Evolutionary conservation across 2,113 vertebrate species (phyloP).

Genomic region (Sapayoa aenigma): DNA sequence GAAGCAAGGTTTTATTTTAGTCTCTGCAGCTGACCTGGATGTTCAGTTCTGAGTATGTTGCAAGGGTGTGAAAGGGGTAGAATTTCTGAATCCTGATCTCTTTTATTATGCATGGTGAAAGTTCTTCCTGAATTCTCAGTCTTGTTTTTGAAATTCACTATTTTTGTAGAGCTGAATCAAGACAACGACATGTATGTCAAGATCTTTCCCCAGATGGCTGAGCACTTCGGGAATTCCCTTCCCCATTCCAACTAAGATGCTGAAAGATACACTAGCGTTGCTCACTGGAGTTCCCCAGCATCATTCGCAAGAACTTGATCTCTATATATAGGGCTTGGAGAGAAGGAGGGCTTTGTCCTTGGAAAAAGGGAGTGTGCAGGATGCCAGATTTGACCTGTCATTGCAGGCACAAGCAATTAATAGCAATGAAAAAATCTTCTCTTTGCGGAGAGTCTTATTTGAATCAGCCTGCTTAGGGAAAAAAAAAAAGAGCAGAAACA

Average conservation of each 20-base stretch:
- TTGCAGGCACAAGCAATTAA: not conserved
- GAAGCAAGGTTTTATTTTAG: slow-evolving; percentile 60
- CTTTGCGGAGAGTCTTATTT: not conserved
- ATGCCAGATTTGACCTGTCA: not conserved
- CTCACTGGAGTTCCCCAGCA: slow-evolving; percentile 56
- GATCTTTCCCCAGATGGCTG: not conserved
- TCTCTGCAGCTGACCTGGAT: slow-evolving; percentile 67
- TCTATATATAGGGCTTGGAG: not conserved
- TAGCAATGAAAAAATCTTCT: not conserved
- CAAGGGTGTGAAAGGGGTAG: slow-evolving; percentile 63
- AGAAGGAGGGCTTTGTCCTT: slow-evolving; percentile 17
- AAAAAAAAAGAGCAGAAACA: not conserved
- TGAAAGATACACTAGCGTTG: slow-evolving; percentile 30
- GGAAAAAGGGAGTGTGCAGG: slow-evolving; percentile 12
- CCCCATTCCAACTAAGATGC: not conserved
- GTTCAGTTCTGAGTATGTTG: slow-evolving; percentile 47
- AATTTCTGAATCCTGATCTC: slow-evolving; percentile 54
- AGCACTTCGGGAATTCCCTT: slow-evolving; percentile 14
- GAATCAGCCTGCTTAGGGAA: not conserved
- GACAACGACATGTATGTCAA: not conserved
- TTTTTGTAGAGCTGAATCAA: not conserved
- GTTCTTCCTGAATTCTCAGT: not conserved
- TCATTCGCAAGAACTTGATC: not conserved
- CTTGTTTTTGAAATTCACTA: slow-evolving; percentile 21
- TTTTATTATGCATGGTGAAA: slow-evolving; percentile 21